Evolutionary conservation across 2,888 invertebrate genomes (phyloP).

Genomic region (Tolmerus cingulatus): DNA sequence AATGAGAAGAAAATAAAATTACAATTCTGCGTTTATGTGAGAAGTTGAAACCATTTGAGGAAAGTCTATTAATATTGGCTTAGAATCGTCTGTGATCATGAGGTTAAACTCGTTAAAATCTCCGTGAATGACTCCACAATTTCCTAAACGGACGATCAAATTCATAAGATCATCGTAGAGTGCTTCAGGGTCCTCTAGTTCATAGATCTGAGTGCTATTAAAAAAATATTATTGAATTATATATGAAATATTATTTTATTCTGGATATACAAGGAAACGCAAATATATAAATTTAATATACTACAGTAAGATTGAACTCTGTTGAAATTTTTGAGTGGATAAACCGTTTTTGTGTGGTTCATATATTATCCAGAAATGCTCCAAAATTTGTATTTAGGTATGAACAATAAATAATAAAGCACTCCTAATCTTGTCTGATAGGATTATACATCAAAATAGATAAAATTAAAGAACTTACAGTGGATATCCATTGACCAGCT

Average conservation of each 20-base stretch:
- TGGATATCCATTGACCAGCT: conserved; percentile 82
- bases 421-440: too few species aligned
- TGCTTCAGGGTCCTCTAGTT: conserved; percentile 73
- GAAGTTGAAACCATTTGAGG: conserved; percentile 98
- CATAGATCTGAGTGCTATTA: conserved; percentile 71
- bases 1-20: conserved; percentile 52
- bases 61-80: conserved; percentile 93
- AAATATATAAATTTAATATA: not conserved
- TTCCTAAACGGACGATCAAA: conserved; percentile 86
- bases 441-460: not conserved
- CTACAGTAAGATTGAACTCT: too few species aligned
- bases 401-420: too few species aligned
- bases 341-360: too few species aligned
- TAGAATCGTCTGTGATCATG: conserved; percentile 81
- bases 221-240: not conserved
- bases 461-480: conserved; percentile 68
- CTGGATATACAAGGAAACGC: not conserved
- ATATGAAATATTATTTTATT: too few species aligned
- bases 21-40: conserved; percentile 90
- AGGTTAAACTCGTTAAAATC: conserved; percentile 99
- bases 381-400: too few species aligned
- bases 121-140: conserved; percentile 96
- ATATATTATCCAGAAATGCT: too few species aligned
- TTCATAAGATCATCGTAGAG: conserved; percentile 95
- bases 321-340: too few species aligned